Evolutionary conservation across 2,888 invertebrate genomes (phyloP), one percentile per base, ranked within the genome.

Genomic region (Microplitis manilae): DNA sequence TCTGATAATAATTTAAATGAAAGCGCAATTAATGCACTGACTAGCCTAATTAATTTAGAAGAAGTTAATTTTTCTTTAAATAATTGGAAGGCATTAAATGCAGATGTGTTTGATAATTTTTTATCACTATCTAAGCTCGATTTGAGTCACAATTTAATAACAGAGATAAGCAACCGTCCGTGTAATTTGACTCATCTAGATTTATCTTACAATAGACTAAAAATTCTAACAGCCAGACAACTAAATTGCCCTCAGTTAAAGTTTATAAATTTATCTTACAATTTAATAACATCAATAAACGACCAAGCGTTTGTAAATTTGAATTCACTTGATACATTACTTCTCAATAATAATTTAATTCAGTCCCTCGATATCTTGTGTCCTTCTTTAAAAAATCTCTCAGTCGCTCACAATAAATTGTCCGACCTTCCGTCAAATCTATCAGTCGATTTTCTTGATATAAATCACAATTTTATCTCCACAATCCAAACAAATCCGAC

Each of bases 41-140:
- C 85, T 4, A 80, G 85, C 30, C 80, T 88, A 17, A 80, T 73
- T 0, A 81, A 76, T 68, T 83, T 90, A 1, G 90, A 90, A 81
- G 90, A 90, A 76, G 85, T 93, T 9, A 91, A 90, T 87, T 86
- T 93, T 67, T 91, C 91, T 79, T 90, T 89, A 65, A 93, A 93
- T 82, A 79, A 86, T 39, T 83, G 92, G 60, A 89, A 87, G 81
- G 87, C 86, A 76, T 88, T 92, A 41, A 91, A 91, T 0, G 82
- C 90, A 13, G 90, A 90, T 4, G 87, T 91, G 0, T 79, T 92
- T 17, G 85, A 88, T 62, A 89, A 90, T n/a, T 87, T 92, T 86
- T 83, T 83, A 7, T 82, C 87, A 40, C 82, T 93, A 17, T 90
- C 91, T 80, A 90, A 90, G 7, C 79, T 93, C 70, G 91, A 92